Evolutionary conservation across 2,113 vertebrate genomes (phyloP).

Genomic region (Ceyx margarethae): DNA sequence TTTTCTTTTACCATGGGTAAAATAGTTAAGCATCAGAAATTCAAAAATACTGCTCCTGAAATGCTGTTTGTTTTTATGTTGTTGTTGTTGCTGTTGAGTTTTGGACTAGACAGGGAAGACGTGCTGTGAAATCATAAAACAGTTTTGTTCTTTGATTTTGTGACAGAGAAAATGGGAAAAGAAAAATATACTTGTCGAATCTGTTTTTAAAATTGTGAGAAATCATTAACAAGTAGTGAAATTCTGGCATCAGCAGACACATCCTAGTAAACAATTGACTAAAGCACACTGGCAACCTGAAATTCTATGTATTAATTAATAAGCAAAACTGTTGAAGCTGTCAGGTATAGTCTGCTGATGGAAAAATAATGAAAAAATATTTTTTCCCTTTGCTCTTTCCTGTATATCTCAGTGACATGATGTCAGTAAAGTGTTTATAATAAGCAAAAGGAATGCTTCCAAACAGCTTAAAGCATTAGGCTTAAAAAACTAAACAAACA

Average conservation of each 20-base stretch:
- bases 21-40: background rate
- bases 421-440: background rate
- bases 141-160: background rate
- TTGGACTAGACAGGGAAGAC: background rate
- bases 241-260: background rate
- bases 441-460: background rate
- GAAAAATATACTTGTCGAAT: background rate
- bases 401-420: background rate
- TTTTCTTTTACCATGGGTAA: background rate
- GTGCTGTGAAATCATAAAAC: background rate
- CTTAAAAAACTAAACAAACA: background rate
- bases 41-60: background rate
- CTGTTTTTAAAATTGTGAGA: background rate
- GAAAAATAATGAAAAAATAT: background rate
- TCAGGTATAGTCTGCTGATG: background rate
- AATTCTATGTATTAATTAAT: background rate
- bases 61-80: background rate
- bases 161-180: background rate
- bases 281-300: background rate
- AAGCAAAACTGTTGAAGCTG: background rate
- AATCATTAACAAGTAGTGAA: background rate
- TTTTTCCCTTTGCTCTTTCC: background rate
- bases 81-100: background rate
- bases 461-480: background rate
- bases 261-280: background rate